Evolutionary conservation across 2,113 vertebrate genomes (phyloP).

Genomic region (Sinocyclocheilus anophthalmus): DNA sequence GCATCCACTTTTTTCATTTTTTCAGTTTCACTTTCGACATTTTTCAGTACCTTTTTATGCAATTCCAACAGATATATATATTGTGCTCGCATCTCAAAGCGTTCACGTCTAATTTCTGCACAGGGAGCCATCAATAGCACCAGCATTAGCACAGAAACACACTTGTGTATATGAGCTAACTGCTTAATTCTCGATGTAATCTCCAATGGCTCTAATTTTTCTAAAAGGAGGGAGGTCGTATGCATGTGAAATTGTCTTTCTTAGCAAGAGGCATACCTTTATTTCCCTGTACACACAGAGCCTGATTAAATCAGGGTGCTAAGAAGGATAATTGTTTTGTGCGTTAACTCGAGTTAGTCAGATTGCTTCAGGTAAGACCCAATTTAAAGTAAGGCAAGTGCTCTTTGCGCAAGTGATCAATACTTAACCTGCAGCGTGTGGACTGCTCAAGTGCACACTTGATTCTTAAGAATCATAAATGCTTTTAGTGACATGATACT

Average conservation of each 20-base stretch:
- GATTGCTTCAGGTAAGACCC: constrained; percentile 52
- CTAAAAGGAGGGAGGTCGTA: constrained; percentile 32
- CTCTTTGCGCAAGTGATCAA: constrained; percentile 16
- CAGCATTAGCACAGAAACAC: background rate
- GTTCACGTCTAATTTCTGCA: constrained; percentile 2
- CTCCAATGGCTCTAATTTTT: constrained; percentile 27
- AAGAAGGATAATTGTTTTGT: constrained; percentile 55
- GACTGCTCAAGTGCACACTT: constrained; percentile 3
- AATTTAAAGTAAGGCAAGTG: constrained; percentile 24
- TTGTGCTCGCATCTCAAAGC: background rate
- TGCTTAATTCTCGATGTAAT: constrained; percentile 29
- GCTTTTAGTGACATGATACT: background rate
- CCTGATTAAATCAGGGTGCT: constrained; percentile 50
- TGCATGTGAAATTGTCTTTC: constrained; percentile 41
- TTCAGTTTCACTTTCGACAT: background rate
- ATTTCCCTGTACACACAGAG: constrained; percentile 39
- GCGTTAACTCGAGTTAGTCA: constrained; percentile 48
- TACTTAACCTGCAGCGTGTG: background rate
- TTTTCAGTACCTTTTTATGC: background rate
- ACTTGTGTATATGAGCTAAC: constrained; percentile 11
- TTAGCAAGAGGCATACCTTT: constrained; percentile 46
- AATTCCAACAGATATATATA: background rate
- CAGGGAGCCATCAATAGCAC: background rate
- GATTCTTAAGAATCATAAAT: constrained; percentile 11
- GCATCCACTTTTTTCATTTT: background rate